These are phyloP conservation scores for Oryzias sinensis DNA, from an alignment of 2,797 vertebrate genomes.

Conservation along the genomic window DNA sequence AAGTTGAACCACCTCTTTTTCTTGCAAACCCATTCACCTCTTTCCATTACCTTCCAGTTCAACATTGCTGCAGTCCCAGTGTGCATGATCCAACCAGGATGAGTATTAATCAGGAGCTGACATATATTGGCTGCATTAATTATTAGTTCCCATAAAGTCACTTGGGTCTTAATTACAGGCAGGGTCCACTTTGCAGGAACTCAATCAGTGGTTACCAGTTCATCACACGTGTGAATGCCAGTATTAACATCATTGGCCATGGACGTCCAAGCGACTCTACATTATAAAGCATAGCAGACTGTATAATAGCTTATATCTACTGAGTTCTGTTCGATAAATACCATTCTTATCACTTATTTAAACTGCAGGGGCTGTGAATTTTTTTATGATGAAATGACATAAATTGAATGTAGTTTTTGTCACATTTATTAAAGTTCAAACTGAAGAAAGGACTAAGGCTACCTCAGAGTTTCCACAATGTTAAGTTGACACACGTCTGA, in stretches of 20 bases:
- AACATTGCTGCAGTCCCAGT: slow-evolving; percentile 41
- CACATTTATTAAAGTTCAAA: neutral
- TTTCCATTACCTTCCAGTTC: slow-evolving; percentile 14
- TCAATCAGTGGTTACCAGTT: slow-evolving; percentile 54
- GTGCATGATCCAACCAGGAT: slow-evolving; percentile 21
- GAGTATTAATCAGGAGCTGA: slow-evolving; percentile 62
- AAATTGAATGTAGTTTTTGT: neutral
- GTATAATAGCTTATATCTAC: slow-evolving; percentile 21
- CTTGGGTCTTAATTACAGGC: slow-evolving; percentile 65
- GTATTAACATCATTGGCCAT: slow-evolving; percentile 6
- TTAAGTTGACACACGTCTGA: neutral
- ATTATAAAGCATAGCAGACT: slow-evolving; percentile 23
- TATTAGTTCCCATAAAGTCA: slow-evolving; percentile 65
- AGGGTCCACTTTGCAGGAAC: slow-evolving; percentile 29
- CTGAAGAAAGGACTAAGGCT: neutral
- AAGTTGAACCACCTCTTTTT: neutral
- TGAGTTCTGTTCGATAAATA: neutral
- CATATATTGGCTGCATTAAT: slow-evolving; percentile 64
- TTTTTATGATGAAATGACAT: neutral
- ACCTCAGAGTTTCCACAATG: neutral
- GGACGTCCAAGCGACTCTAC: slow-evolving; percentile 4
- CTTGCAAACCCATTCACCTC: slow-evolving; percentile 17
- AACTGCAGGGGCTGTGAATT: slow-evolving; percentile 6
- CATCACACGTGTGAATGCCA: slow-evolving; percentile 32
- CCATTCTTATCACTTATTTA: slow-evolving; percentile 7